Evolutionary conservation across 2,113 vertebrate genomes (phyloP), one percentile per base, ranked within the genome.

Genomic region (Marmota monax): DNA sequence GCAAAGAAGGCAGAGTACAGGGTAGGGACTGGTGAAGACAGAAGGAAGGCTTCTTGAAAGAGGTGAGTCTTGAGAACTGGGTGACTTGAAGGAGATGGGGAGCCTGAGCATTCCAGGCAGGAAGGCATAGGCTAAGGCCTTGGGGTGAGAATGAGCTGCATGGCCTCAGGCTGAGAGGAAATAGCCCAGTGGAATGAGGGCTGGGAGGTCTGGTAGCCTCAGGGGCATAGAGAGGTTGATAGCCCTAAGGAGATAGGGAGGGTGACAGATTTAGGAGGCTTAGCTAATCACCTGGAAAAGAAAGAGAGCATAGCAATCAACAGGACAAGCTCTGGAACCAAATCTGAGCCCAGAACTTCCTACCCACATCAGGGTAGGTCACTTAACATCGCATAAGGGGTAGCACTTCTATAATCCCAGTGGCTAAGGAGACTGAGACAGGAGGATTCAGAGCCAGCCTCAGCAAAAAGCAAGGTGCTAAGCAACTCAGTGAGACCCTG

Each of bases 231-330:
- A 72, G 82, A 89, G 80, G 92, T 65, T 77, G 82, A 87, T 45
- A 92, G 79, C 88, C 80, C 82, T 51, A 58, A 90, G 88, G 77
- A 13, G 63, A 51, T 10, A 79, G 53, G 72, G 69, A 84, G 72
- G 95, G 51, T 70, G 77, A 84, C 72, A 94, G 84, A 92, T 74
- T 93, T 48, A 58, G 85, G 92, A 97, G 96, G 48, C 39, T 84
- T 95, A 39, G 89, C 70, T 82, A 92, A 89, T 69, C 45, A 74
- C 53, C 94, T 84, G 84, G 72, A 97, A 74, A 93, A 84, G 94
- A 95, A 95, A 48, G 84, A 72, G 73, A 92, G 34, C 82, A 58
- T 9, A 79, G 93, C 70, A 77, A 90, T 94, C 53, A 69, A 79
- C 72, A 51, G 61, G 72, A 74, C 48, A 91, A 82, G 76, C 84